A percentile compares a stretch with the other conserved stretches of the same genome.
Evolutionary conservation across 2,113 vertebrate species (phyloP).

Genomic region (Menura novaehollandiae): DNA sequence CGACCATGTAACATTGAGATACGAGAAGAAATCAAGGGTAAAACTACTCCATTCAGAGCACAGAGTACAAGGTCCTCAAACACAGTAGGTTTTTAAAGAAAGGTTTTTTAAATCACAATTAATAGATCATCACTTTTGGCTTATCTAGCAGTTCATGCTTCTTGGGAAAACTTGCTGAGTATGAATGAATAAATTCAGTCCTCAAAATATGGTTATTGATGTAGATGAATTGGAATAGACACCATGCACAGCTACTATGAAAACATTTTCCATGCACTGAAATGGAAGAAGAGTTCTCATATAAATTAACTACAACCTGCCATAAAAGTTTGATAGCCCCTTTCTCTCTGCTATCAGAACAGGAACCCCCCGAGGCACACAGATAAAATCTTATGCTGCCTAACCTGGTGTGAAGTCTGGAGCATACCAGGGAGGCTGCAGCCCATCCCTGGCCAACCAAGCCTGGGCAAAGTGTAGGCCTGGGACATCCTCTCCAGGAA

Average conservation of each 20-base stretch:
- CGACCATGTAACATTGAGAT: not conserved
- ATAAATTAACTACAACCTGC: not conserved
- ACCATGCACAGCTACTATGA: not conserved
- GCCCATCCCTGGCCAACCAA: not conserved
- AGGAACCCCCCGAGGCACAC: accelerated
- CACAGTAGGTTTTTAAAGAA: not conserved
- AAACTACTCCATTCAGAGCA: not conserved
- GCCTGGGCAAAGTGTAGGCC: not conserved
- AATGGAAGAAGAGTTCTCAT: not conserved
- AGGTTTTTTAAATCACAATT: not conserved
- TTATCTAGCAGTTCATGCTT: not conserved
- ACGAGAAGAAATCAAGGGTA: not conserved
- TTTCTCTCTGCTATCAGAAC: not conserved
- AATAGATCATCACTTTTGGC: not conserved
- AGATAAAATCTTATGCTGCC: not conserved
- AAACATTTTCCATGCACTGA: not conserved
- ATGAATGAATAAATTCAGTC: not conserved
- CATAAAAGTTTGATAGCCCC: not conserved
- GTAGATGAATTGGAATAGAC: not conserved
- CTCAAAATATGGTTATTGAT: not conserved
- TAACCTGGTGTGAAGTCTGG: not conserved
- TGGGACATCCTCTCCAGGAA: not conserved
- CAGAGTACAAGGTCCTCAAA: not conserved
- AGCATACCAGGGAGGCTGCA: not conserved
- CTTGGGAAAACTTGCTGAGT: not conserved